Percentiles rank a stretch among this genome's conserved stretches.
phyloP scores from a whole-genome alignment of 1,140 invertebrate genomes.

The Drosophila erecta region DNA sequence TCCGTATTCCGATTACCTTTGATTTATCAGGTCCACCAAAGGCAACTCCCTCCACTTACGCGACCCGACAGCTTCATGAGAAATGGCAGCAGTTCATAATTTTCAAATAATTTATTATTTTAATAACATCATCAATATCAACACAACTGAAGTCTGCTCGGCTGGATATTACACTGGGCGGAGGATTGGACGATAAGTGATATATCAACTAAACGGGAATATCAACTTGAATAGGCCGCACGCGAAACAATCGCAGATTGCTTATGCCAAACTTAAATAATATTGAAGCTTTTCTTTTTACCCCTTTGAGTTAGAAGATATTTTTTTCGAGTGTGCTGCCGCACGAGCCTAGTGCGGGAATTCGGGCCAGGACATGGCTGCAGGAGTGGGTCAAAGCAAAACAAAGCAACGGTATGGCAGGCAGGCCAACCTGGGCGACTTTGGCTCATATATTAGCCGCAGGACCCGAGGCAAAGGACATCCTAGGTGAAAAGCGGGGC shows the following conservation, averaged over 20 bases:
- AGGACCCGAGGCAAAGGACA: constrained; percentile 71
- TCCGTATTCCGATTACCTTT: constrained; percentile 35
- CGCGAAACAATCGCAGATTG: too few relatives aligned
- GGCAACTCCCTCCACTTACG: constrained; percentile 23
- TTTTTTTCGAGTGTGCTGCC: constrained; percentile 12
- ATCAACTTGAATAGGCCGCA: too few relatives aligned
- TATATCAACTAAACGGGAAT: too few relatives aligned
- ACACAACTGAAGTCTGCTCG: constrained; percentile 56
- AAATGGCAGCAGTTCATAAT: constrained; percentile 82
- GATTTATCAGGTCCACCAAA: constrained; percentile 57
- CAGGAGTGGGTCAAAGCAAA: constrained; percentile 60
- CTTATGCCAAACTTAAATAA: too few relatives aligned
- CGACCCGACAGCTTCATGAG: constrained; percentile 63
- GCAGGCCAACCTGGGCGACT: constrained; percentile 65
- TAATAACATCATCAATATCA: constrained; percentile 83
- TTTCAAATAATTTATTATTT: constrained; percentile 84
- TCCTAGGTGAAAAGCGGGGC: constrained; percentile 48
- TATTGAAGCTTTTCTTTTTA: too few relatives aligned
- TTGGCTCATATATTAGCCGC: constrained; percentile 79
- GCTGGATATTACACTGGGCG: constrained; percentile 1
- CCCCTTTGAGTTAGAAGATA: neutral
- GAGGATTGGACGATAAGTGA: neutral
- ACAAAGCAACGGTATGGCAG: constrained; percentile 53
- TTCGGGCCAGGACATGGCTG: constrained; percentile 12
- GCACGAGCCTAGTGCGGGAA: constrained; percentile 51